Conservation (phyloP, 2,797 vertebrate species). For the Ptychobarbus kaznakovi region DNA sequence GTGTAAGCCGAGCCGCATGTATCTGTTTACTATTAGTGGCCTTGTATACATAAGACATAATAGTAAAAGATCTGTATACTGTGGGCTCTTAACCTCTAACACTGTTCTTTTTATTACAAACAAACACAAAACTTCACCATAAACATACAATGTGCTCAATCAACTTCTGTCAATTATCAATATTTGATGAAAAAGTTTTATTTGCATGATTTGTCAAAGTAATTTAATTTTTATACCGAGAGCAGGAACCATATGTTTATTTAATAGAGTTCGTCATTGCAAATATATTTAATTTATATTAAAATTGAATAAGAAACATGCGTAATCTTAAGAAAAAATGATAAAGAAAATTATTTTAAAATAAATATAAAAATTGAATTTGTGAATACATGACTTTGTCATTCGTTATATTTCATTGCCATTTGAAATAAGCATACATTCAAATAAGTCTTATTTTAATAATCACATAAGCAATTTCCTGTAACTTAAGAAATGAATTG, state of each 20-base stretch:
- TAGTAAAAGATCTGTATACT: neutral
- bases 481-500: neutral
- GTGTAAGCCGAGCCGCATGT: conserved; percentile 56
- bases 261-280: neutral
- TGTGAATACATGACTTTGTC: neutral
- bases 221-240: neutral
- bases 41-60: conserved; percentile 28
- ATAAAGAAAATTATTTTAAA: neutral
- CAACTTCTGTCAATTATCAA: neutral
- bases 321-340: neutral
- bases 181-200: neutral
- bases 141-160: neutral
- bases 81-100: neutral
- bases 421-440: neutral
- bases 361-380: too few species aligned
- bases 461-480: neutral
- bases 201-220: conserved; percentile 6
- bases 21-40: conserved; percentile 56
- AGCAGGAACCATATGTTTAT: neutral
- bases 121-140: neutral
- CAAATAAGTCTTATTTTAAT: neutral
- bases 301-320: neutral
- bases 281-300: neutral
- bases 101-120: neutral
- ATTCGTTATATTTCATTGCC: neutral